Percentiles rank a stretch among this genome's conserved stretches.
phyloP scores from a whole-genome alignment of 2,113 vertebrate species.

The Pithys albifrons region DNA sequence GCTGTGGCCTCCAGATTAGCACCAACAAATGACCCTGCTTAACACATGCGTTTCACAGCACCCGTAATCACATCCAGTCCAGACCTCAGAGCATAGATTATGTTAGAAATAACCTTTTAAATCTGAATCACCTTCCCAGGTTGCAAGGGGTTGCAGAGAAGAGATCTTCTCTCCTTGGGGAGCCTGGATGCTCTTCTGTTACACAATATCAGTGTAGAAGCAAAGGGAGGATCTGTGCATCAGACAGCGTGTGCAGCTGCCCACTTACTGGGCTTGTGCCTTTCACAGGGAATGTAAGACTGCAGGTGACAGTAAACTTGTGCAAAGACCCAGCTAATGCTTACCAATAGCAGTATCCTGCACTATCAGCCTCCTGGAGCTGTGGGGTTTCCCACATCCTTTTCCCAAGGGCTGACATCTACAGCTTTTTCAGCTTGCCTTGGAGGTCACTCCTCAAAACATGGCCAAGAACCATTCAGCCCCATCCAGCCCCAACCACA shows the following conservation, averaged over 20 bases:
- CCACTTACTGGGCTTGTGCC: background rate
- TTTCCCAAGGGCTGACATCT: background rate
- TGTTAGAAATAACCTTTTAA: background rate
- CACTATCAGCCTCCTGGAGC: background rate
- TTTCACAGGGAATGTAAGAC: background rate
- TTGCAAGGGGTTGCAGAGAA: background rate
- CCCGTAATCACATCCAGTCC: background rate
- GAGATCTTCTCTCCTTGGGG: background rate
- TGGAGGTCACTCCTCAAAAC: background rate
- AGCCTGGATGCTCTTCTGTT: background rate
- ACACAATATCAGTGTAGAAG: background rate
- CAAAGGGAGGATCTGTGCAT: background rate
- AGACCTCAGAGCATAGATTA: background rate
- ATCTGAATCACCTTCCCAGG: background rate
- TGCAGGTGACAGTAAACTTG: background rate
- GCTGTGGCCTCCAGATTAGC: background rate
- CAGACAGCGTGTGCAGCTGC: accelerated
- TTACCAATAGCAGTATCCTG: background rate
- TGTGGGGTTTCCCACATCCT: background rate
- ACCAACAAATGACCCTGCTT: background rate
- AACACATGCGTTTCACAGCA: accelerated
- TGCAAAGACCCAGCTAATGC: background rate
- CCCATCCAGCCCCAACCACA: background rate
- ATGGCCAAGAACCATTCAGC: accelerated
- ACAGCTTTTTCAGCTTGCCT: background rate